Evolutionary conservation across 64 coral and sea anemone species (phyloP), one percentile per base, ranked within the genome.

Genomic region (Dendronephthya gigantea): DNA sequence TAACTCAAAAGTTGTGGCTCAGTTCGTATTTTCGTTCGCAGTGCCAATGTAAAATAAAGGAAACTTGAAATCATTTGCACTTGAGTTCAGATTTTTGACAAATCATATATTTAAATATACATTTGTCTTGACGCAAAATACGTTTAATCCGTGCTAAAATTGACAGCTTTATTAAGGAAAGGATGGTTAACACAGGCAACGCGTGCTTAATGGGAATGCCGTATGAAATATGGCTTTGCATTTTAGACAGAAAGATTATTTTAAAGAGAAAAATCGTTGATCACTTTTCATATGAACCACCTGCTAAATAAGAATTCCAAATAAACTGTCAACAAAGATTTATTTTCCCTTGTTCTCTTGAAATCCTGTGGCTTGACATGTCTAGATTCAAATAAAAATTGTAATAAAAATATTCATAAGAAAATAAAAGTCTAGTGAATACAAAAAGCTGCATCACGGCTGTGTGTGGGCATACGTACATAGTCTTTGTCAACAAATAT

Each of bases 351-450:
- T 45, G 41, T 45, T 45, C 41, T 45, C 11, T 45, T 45, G 41
- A 45, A 45, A 45, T 4, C 41, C 41, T 45, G 41, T 45, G 55
- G 19, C 55, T 0, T 62, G 55, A 62, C 19, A 62, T 12, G 55
- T 62, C 55, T 19, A 62, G 19, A 62, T 62, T 62, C 55, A 62
- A 62, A 62, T 62, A 62, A 62, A 62, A 62, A 62, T 62, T 62
- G 55, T 23, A 62, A 62, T 62, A 62, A 62, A 62, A 62, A 62
- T n/a, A 62, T 62, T 62, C 55, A 62, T 62, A 62, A 62, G 41
- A 62, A 62, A 62, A 62, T 62, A 62, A 62, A 23, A 27, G 1
- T 62, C 19, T 7, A 62, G 55, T 62, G 55, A 62, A 62, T 62
- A 62, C 55, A 62, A n/a, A 27, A 19, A 62, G 55, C 55, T 27